Base-by-base conservation (phyloP, 2,113 vertebrate genomes). In the Paedocypris sp. region DNA sequence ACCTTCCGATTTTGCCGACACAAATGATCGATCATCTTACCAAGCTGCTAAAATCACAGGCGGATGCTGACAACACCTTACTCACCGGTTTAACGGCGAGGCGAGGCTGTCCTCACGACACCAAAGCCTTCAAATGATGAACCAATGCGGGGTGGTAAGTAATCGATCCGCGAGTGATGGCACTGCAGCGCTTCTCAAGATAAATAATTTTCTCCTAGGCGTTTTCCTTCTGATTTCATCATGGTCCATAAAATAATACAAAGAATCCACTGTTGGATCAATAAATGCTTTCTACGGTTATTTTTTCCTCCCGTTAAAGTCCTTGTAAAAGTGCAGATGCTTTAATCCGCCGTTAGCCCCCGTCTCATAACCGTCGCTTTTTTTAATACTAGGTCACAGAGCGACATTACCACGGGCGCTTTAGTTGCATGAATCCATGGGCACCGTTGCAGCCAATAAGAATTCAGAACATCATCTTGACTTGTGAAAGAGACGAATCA, bases 31-130 rank as follows among this genome's bases (percentile, higher is more conserved):
- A 57, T 57, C 45, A 19, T 18, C 8, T 16, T 19, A n/a, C 12
- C 12, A 31, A 10, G 35, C 11, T 46, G 28, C 36, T 46, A 31
- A 15, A n/a, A 18, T 42, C 29, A 50, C 45, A 35, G 13, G 23
- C 5, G 13, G 49, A 22, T 19, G 36, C 20, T 48, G 76, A 69
- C 74, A 73, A 72, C 66, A 77, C 51, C 13, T 18, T 66, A 68
- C 82, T 82, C 76, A 84, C 81, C 83, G 45, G 68, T 74, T 62
- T 59, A 59, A 47, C 67, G 43, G 10, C 58, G 60, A 38, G 43
- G 10, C 58, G 60, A 38, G 60, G 39, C 19, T 67, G 50, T 50
- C 48, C 66, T 28, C 48, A 60, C 70, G 50, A 51, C 51, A 53
- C 59, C 68, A 69, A 22, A 57, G 47, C 52, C 68, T 49, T 35